Evolutionary conservation across 2,113 vertebrate species (phyloP), one percentile per base, ranked within the genome.

Genomic region (Eurystomus gularis): DNA sequence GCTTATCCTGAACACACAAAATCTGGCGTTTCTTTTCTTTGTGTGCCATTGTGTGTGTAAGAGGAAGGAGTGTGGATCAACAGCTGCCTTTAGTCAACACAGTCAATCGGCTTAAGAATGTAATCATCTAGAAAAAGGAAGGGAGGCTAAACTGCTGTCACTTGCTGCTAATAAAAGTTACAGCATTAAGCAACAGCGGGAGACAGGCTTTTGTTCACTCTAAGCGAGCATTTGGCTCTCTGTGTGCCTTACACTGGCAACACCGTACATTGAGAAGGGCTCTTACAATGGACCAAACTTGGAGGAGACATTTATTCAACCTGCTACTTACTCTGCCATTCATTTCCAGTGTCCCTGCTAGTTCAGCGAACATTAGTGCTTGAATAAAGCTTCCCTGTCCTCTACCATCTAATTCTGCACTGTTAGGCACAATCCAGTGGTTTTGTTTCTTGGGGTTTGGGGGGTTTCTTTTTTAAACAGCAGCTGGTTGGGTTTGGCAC

Each of bases 81-180:
- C 94, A 96, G 96, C 94, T 96, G 94, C 88, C 93, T 94, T 88
- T 69, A 84, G 83, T 96, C 91, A 87, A 68, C 9, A 29, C 72
- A 94, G 90, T 92, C 91, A 95, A 89, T 96, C 68, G 48, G 92
- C 90, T 96, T 97, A 92, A 65, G 96, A 71, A 95, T 90, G 90
- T 96, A 95, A 93, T 93, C 95, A 90, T 64, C 68, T 78, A 93
- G 89, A 77, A 90, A 94, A 91, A 82, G 66, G 89, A 68, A 72
- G 86, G 93, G 28, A 24, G 51, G 85, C 87, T 93, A 84, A 95
- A 88, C 78, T 5, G 14, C 91, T 91, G 73, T 95, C 93, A 77
- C 80, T 93, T 66, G 84, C 77, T 90, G 65, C 88, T 93, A 95
- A 94, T 88, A 95, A 31, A 64, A 90, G 62, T 96, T 95, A 85